Evolutionary conservation across 2,113 vertebrate species (phyloP).

Genomic region (Epinephelus cyanopodus): DNA sequence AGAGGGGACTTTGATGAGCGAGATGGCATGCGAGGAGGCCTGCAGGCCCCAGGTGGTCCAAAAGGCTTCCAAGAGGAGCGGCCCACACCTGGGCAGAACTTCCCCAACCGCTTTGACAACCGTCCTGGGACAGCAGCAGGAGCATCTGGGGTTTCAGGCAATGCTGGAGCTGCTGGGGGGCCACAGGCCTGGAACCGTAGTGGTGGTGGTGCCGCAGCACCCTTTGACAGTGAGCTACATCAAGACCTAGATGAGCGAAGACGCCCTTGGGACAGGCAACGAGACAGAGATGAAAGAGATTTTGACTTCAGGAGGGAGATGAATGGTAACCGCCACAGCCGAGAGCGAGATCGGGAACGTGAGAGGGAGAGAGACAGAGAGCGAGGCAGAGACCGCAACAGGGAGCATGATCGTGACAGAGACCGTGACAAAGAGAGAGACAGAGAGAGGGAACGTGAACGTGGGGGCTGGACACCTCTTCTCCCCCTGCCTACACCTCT

Average conservation of each 20-base stretch:
- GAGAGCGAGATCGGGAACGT: conserved; percentile 86
- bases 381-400: conserved; percentile 70
- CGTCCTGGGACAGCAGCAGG: conserved; percentile 83
- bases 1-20: conserved; percentile 97
- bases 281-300: conserved; percentile 95
- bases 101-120: conserved; percentile 90
- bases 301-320: conserved; percentile 96
- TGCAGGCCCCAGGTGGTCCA: conserved; percentile 83
- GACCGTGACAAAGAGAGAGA: conserved; percentile 77
- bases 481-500: conserved; percentile 79
- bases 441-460: conserved; percentile 74
- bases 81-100: conserved; percentile 87
- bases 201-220: conserved; percentile 38
- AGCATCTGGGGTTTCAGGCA: conserved; percentile 72
- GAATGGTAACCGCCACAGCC: conserved; percentile 93
- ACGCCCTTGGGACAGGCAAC: conserved; percentile 96
- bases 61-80: conserved; percentile 94
- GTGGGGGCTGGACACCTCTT: conserved; percentile 78
- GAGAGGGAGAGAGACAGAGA: conserved; percentile 71
- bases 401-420: conserved; percentile 82
- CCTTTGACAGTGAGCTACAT: conserved; percentile 91
- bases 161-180: conserved; percentile 52
- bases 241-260: conserved; percentile 97
- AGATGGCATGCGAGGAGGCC: conserved; percentile 85
- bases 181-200: conserved; percentile 90